phyloP scores from a whole-genome alignment of 2,888 invertebrate genomes.

The Imbricaverruca yamaguchii region DNA sequence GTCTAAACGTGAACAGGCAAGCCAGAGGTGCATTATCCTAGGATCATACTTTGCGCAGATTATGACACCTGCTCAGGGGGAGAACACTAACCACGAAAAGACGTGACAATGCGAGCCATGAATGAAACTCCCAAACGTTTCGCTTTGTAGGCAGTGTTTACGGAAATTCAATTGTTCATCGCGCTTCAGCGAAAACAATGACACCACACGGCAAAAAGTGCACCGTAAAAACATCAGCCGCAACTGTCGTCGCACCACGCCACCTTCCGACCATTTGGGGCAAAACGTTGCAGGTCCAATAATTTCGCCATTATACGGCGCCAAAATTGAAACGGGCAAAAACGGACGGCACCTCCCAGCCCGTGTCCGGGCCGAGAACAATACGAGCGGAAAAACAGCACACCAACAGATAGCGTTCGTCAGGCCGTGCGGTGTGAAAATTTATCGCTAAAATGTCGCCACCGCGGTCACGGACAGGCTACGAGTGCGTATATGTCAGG shows the following conservation, averaged over 20 bases:
- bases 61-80: neutral
- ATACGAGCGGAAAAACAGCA: neutral
- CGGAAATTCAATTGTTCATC: conserved; percentile 19
- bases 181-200: conserved; percentile 8
- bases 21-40: neutral
- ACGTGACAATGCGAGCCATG: neutral
- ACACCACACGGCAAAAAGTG: neutral
- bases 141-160: neutral
- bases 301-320: conserved; percentile 18
- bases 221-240: neutral
- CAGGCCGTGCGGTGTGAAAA: neutral
- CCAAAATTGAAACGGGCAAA: conserved; percentile 7
- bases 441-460: neutral
- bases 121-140: neutral
- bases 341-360: neutral
- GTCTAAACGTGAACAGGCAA: neutral
- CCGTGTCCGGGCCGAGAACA: neutral
- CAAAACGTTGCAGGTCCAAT: conserved; percentile 16
- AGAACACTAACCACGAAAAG: neutral
- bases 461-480: neutral
- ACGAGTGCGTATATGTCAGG: too few relatives aligned
- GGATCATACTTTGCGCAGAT: neutral
- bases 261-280: neutral
- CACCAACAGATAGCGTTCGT: neutral
- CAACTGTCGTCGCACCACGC: conserved; percentile 16